Evolutionary conservation across 2,113 vertebrate species (phyloP).

Genomic region (Aphelocoma coerulescens): DNA sequence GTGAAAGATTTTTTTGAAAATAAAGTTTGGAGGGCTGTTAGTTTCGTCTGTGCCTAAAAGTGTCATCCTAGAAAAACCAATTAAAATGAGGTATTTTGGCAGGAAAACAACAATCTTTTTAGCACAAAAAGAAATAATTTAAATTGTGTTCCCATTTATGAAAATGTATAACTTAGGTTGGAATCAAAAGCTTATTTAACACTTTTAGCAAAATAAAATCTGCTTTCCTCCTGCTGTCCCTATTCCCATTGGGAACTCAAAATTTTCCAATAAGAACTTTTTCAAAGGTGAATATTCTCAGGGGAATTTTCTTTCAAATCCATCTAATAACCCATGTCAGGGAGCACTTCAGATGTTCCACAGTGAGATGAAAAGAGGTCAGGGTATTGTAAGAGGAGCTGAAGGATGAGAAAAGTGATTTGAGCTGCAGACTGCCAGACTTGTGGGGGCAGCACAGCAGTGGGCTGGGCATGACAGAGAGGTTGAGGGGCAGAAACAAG

Average conservation of each 20-base stretch:
- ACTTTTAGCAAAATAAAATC: neutral
- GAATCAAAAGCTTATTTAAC: neutral
- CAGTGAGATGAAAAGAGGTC: neutral
- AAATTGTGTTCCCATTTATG: neutral
- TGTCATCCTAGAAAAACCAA: neutral
- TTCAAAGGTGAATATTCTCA: neutral
- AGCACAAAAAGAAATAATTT: neutral
- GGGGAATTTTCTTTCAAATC: neutral
- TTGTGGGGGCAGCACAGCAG: neutral
- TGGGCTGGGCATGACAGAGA: accelerated
- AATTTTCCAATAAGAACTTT: neutral
- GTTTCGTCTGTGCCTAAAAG: neutral
- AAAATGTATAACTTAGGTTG: neutral
- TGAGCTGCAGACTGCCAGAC: neutral
- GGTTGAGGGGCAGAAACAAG: neutral
- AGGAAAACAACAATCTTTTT: neutral
- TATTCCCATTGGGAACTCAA: neutral
- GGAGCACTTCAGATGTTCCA: neutral
- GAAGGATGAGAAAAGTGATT: neutral
- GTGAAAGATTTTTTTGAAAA: neutral
- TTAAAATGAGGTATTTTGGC: neutral
- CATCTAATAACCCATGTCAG: neutral
- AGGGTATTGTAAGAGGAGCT: neutral
- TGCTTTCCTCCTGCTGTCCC: neutral
- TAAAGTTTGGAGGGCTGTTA: neutral